Base-by-base conservation (phyloP, 2,888 invertebrate genomes). In the Periphyllus acericola region DNA sequence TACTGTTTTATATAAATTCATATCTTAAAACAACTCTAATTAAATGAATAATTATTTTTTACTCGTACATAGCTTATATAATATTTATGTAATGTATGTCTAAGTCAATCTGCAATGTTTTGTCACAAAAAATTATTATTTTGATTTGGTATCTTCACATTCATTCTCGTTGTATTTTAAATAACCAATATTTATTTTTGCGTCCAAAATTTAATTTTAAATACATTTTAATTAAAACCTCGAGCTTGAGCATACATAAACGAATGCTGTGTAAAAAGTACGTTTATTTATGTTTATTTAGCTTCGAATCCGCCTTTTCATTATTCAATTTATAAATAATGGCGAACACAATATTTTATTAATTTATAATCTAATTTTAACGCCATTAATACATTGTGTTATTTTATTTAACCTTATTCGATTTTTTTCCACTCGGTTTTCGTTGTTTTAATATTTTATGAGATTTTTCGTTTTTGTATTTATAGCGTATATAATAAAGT, bases 401-500 rank as follows among this genome's bases (percentile, higher is more conserved):
- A 46, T 46, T 71, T 71, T 71, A 71, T 71, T 71, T 71, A n/a
- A 6, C 75, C 40, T n/a, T 46, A 25, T 46, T 68, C 11, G 1
- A 19, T 75, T 75, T 40, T 74, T 75, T 40, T 75, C 8, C n/a
- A 25, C 66, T 3, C 4, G 32, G 8, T 71, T 71, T 32, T 71
- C 17, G 71, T 3, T 60, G 71, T 71, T 71, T 71, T 71, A 71
- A 71, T 71, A 71, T 71, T 75, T n/a, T 40, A 75, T 14, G 46
- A 75, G 40, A 75, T 75, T 75, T 75, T 75, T n/a, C 75, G 46
- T 75, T 75, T 75, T 46, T 75, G n/a, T 75, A 40, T 46, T 40
- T 75, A 75, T 46, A n/a, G 17, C 25, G 40, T 75, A 75, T 46
- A 46, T 9, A 75, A 46, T 75, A 75, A 46, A 75, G 29, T 25